Evolutionary conservation across 2,888 invertebrate genomes (phyloP).

Genomic region (Malthinus seriepunctatus): DNA sequence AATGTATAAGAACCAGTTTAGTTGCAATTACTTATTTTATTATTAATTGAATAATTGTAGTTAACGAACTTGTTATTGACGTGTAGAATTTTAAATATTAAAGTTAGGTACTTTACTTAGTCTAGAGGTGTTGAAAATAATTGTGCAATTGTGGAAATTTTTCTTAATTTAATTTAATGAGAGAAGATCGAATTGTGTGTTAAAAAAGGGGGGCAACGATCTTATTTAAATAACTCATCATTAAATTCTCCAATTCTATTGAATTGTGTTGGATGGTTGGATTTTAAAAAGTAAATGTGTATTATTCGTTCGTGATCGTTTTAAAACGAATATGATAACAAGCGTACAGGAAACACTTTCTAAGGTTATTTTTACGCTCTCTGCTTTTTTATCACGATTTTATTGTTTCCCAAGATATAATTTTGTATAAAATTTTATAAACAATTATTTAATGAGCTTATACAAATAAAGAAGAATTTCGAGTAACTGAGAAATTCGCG

Average conservation of each 20-base stretch:
- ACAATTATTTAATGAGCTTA: too few species aligned
- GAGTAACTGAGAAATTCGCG: too few species aligned
- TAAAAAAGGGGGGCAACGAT: slow-evolving; percentile 26
- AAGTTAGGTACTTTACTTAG: too few species aligned
- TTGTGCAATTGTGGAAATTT: slow-evolving; percentile 21
- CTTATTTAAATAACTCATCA: slow-evolving; percentile 31
- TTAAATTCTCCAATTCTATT: slow-evolving; percentile 27
- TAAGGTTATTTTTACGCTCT: slow-evolving; percentile 31
- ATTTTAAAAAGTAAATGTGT: slow-evolving; percentile 30
- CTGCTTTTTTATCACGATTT: slow-evolving; percentile 28
- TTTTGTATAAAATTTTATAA: too few species aligned
- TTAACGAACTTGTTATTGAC: neutral
- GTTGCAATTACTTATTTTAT: neutral
- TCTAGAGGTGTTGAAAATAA: slow-evolving; percentile 5
- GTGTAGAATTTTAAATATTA: too few species aligned
- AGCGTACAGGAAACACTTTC: slow-evolving; percentile 33
- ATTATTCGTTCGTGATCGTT: slow-evolving; percentile 27
- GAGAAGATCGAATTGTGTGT: slow-evolving; percentile 18
- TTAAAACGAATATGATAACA: slow-evolving; percentile 24
- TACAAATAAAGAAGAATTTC: too few species aligned
- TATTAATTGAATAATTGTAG: slow-evolving; percentile 1
- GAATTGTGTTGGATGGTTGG: slow-evolving; percentile 1
- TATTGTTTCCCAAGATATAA: slow-evolving; percentile 12
- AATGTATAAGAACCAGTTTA: neutral
- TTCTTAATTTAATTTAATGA: slow-evolving; percentile 13